Conservation (phyloP, 2,888 invertebrate genomes). For the Philereme vetulata region DNA sequence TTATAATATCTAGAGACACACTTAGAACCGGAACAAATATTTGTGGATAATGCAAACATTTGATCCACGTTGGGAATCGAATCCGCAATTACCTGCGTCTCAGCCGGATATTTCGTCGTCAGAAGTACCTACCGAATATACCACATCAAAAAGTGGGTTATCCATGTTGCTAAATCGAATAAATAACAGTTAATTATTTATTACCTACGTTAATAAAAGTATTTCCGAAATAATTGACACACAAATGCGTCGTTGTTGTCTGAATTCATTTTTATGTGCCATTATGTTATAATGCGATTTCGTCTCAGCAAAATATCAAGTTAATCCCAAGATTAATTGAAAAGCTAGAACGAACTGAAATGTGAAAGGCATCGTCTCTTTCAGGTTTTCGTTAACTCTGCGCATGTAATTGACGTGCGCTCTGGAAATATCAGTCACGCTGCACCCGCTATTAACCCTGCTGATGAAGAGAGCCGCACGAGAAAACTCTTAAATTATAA, state of each 20-base stretch:
- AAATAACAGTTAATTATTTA: constrained; percentile 42
- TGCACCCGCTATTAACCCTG: constrained; percentile 39
- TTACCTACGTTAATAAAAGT: constrained; percentile 49
- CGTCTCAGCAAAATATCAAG: constrained; percentile 55
- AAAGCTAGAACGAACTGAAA: constrained; percentile 61
- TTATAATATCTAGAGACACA: too few species aligned
- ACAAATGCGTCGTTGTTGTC: constrained; percentile 43
- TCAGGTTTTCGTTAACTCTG: constrained; percentile 57
- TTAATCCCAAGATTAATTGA: constrained; percentile 53
- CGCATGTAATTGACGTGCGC: constrained; percentile 53
- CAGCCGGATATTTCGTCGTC: too few species aligned
- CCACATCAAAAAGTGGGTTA: constrained; percentile 37
- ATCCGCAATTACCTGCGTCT: too few species aligned
- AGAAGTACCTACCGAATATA: too few species aligned
- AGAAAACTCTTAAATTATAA: constrained; percentile 45
- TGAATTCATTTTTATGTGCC: constrained; percentile 60
- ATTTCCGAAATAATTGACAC: constrained; percentile 50
- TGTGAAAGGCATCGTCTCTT: constrained; percentile 59
- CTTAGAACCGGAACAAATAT: too few species aligned
- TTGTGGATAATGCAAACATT: too few species aligned
- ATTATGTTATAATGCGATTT: constrained; percentile 49
- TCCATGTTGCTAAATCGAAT: constrained; percentile 39
- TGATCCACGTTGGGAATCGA: too few species aligned
- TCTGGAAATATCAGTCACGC: constrained; percentile 57
- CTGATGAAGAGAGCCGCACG: constrained; percentile 44